A percentile compares a stretch with the other conserved stretches of the same genome.
Conservation (phyloP, 2,888 invertebrate genomes). For the Amphipoea lucens region DNA sequence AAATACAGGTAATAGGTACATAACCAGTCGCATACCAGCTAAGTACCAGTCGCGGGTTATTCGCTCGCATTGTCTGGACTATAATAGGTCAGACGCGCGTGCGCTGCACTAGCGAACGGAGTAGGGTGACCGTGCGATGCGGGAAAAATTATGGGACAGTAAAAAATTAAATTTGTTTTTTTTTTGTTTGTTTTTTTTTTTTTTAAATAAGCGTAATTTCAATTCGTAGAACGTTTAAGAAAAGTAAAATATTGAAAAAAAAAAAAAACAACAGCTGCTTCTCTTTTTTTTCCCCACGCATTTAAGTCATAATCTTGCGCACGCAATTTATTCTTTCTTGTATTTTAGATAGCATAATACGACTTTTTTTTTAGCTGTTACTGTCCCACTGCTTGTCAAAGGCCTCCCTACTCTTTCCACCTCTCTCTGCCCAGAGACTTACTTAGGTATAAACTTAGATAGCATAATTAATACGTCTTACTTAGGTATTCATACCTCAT, state of each 20-base stretch:
- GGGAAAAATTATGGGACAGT: slow-evolving; percentile 1
- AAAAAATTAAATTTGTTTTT: not conserved
- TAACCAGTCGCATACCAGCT: slow-evolving; percentile 73
- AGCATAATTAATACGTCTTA: not conserved
- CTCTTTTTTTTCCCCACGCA: not conserved
- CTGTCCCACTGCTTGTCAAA: too few species aligned
- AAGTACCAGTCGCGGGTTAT: slow-evolving; percentile 79
- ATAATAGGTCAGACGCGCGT: slow-evolving; percentile 81
- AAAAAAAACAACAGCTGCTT: not conserved
- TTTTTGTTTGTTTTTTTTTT: not conserved
- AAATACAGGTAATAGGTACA: slow-evolving; percentile 25
- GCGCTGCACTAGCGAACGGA: slow-evolving; percentile 64
- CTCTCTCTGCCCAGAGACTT: too few species aligned
- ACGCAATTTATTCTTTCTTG: not conserved
- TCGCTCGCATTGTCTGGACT: slow-evolving; percentile 85
- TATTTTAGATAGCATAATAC: not conserved
- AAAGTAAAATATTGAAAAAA: not conserved
- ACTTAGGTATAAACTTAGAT: too few species aligned
- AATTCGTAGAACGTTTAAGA: not conserved
- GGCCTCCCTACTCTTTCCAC: too few species aligned
- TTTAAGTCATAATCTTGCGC: not conserved
- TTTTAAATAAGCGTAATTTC: not conserved
- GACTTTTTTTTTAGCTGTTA: too few species aligned
- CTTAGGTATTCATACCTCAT: not conserved
- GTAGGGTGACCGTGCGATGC: slow-evolving; percentile 40